These are phyloP conservation scores for Yponomeuta malinellus DNA, from an alignment of 2,888 invertebrate genomes.

Conservation along the genomic window DNA sequence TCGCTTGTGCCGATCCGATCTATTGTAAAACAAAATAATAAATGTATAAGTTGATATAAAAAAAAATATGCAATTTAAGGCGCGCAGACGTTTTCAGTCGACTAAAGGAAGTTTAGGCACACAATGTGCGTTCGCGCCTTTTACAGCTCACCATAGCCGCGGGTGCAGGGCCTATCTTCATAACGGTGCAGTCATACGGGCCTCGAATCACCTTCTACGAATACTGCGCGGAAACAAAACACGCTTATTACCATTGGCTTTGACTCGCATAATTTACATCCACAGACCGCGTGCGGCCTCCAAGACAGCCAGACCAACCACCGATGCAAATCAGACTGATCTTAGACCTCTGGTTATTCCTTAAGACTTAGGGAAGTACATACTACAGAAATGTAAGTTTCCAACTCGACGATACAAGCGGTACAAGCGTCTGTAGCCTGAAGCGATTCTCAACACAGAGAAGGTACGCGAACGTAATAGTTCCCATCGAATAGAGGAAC, in stretches of 20 bases:
- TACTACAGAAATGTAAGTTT: background rate
- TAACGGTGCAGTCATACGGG: conserved; percentile 41
- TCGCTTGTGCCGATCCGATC: no score
- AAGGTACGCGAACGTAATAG: background rate
- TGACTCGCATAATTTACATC: conserved; percentile 8
- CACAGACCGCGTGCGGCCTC: background rate
- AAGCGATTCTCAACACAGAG: background rate
- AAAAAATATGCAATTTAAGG: no score
- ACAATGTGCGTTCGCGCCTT: conserved; percentile 3
- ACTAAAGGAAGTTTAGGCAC: background rate
- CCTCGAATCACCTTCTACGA: conserved; percentile 42
- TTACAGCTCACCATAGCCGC: conserved; percentile 17
- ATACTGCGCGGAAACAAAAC: conserved; percentile 22
- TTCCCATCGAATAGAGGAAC: background rate
- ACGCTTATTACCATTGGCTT: conserved; percentile 9
- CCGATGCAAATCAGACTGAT: background rate
- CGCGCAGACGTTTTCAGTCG: background rate
- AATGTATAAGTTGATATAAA: no score
- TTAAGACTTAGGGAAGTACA: background rate
- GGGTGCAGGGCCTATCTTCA: conserved; percentile 30
- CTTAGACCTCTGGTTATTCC: background rate
- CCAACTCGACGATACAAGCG: background rate
- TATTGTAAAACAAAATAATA: no score
- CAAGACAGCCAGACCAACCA: background rate
- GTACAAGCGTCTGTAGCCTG: background rate